Evolutionary conservation across 2,113 vertebrate species (phyloP).

Genomic region (Microtus oregoni): DNA sequence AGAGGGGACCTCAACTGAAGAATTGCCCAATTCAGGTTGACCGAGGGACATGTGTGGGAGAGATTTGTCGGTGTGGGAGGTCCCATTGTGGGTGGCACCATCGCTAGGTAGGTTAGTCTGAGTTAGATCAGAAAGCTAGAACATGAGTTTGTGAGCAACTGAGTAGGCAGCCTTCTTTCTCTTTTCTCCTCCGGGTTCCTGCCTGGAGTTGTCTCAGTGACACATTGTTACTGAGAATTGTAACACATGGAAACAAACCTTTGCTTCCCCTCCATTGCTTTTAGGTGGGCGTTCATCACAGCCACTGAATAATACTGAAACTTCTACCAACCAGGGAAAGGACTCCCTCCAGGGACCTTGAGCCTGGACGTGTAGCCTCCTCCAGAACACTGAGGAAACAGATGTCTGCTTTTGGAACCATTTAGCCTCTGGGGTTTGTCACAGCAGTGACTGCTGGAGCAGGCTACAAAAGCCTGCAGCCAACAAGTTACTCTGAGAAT

Average conservation of each 20-base stretch:
- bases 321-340: background rate
- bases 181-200: background rate
- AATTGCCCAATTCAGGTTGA: background rate
- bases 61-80: background rate
- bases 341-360: background rate
- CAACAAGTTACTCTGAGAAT: fast-evolving
- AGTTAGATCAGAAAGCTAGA: background rate
- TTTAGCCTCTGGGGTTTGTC: background rate
- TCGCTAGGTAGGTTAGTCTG: background rate
- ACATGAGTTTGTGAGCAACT: background rate
- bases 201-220: background rate
- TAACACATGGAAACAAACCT: background rate
- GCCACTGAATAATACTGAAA: background rate
- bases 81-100: background rate
- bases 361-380: background rate
- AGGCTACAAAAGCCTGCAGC: background rate
- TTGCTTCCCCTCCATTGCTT: background rate
- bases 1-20: background rate
- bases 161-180: background rate
- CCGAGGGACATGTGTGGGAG: background rate
- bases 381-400: background rate
- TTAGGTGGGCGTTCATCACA: background rate
- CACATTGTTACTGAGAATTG: background rate
- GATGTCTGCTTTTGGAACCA: background rate
- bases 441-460: fast-evolving